Conservation (phyloP, 2,113 vertebrate species). For the Perca schrenkii region DNA sequence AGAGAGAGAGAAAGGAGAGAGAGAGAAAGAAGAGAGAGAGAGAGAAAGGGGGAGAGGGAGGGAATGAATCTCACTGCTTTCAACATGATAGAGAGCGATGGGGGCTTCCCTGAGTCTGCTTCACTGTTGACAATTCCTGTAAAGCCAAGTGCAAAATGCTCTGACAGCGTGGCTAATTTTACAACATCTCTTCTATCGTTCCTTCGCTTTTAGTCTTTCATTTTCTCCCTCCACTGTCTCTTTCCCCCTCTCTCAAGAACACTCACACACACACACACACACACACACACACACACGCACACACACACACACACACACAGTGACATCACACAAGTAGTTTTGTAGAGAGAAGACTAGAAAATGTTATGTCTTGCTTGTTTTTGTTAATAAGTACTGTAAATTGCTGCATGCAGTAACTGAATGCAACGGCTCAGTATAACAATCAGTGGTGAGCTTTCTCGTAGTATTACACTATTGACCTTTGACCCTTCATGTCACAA, state of each 20-base stretch:
- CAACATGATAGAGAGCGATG: constrained; percentile 85
- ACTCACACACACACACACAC: constrained; percentile 12
- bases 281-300: constrained; percentile 22
- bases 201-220: constrained; percentile 64
- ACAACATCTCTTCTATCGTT: constrained; percentile 62
- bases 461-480: neutral
- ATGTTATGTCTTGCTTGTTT: neutral
- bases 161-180: constrained; percentile 89
- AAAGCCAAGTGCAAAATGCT: constrained; percentile 87
- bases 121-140: constrained; percentile 87
- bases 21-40: constrained; percentile 74
- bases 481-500: neutral
- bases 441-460: neutral
- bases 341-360: neutral
- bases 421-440: neutral
- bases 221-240: constrained; percentile 51
- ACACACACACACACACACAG: constrained; percentile 22
- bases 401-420: neutral
- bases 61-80: constrained; percentile 75
- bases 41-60: constrained; percentile 63
- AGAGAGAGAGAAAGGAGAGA: constrained; percentile 77
- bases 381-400: neutral
- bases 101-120: constrained; percentile 85
- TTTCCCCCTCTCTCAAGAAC: neutral
- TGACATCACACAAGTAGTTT: neutral